Evolutionary conservation across 2,113 vertebrate species (phyloP).

Genomic region (Petrocephalus zakoni): DNA sequence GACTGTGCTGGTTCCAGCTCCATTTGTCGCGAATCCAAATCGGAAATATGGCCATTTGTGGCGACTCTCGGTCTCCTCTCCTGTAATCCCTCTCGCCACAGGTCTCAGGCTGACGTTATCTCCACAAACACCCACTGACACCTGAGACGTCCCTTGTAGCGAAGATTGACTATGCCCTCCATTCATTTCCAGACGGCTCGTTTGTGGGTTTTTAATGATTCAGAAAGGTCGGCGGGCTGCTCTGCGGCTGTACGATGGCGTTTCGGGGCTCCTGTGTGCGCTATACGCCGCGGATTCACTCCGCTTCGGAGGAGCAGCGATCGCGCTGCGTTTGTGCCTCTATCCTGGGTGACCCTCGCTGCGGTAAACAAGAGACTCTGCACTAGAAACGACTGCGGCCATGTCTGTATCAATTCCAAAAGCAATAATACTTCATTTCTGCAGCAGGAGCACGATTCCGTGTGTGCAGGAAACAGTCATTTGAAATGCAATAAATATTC

Average conservation of each 20-base stretch:
- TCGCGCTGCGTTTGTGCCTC: neutral
- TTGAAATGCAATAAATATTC: neutral
- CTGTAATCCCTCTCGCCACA: neutral
- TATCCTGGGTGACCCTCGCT: neutral
- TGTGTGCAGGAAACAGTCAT: neutral
- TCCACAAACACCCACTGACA: neutral
- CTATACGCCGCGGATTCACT: neutral
- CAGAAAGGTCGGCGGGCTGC: neutral
- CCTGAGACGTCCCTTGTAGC: neutral
- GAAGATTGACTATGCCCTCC: neutral
- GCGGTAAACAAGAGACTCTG: neutral
- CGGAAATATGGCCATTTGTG: neutral
- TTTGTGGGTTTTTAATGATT: conserved; percentile 10
- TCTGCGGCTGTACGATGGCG: neutral
- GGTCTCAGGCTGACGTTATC: neutral
- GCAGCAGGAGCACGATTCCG: neutral
- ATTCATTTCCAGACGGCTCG: neutral
- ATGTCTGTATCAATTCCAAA: neutral
- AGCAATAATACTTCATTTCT: neutral
- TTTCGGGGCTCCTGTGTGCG: neutral
- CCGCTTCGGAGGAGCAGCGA: neutral
- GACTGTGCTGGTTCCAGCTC: neutral
- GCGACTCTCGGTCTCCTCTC: neutral
- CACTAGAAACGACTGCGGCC: neutral
- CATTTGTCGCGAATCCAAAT: neutral